Evolutionary conservation across 2,797 vertebrate species (phyloP), one percentile per base, ranked within the genome.

Genomic region (Myoxocephalus aenaeus): DNA sequence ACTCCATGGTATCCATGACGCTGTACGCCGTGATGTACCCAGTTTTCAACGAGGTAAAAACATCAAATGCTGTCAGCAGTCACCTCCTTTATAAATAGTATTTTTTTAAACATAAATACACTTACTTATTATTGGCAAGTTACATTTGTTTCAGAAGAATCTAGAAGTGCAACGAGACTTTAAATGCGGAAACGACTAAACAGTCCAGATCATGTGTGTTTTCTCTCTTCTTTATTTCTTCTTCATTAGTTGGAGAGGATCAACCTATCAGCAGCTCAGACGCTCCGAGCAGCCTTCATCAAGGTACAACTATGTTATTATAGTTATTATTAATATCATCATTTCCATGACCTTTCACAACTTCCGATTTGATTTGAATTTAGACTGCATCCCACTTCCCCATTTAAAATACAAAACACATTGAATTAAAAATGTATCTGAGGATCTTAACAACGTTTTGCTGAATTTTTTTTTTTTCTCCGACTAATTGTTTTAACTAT

Each of bases 1-100:
- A 96, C 96, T 98, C 98, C 90, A 97, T 99, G 98, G 98, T 99
- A 96, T 99, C 98, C 94, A 99, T 99, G 98, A 99, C 98, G 62
- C 95, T 99, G 86, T 99, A 99, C 75, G 97, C 98, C 56, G 97
- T 99, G 76, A 99, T 99, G 98, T 99, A 99, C 93, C 98, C 98
- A 70, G 98, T 99, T 77, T 99, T 99, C 92, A 99, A 98, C 46
- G 98, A 99, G 97, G 97, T 99, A 92, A 90, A 50, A 62, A 34
- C 8, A 18, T n/a, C 32, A 32, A 2, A 18, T 6, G 9, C 1
- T n/a, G 22, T 38, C 29, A 25, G 8, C 2, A 8, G 8, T n/a
- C 25, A 8, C 17, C 25, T 27, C 25, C 25, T 27, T 27, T 27
- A 27, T 27, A 27, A 27, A 27, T 27, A 27, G 25, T 27, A 32